Conservation (phyloP, 2,113 vertebrate genomes). For the Ammodytes dubius region DNA sequence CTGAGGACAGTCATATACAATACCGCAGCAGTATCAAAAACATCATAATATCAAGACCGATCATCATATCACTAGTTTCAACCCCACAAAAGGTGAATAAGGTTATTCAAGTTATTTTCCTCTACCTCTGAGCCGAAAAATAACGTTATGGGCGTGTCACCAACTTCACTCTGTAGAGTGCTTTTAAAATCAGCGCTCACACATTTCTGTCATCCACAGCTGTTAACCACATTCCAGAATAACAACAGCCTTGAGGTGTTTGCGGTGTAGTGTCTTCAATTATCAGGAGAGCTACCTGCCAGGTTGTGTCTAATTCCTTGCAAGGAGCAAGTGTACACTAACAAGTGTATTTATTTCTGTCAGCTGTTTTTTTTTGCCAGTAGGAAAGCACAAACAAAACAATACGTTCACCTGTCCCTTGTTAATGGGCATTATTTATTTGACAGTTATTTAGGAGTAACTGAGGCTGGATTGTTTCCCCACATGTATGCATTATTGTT, state of each 20-base stretch:
- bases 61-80: conserved; percentile 3
- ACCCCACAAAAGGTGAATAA: not conserved
- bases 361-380: conserved; percentile 63
- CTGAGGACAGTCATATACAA: conserved; percentile 51
- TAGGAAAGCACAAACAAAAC: conserved; percentile 55
- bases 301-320: conserved; percentile 78
- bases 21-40: conserved; percentile 24
- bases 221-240: conserved; percentile 77
- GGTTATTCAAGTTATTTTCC: conserved; percentile 42
- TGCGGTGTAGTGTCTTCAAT: conserved; percentile 79
- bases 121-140: conserved; percentile 45
- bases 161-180: conserved; percentile 46
- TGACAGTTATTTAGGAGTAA: conserved; percentile 54
- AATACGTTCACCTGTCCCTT: conserved; percentile 49
- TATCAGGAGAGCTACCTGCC: conserved; percentile 79
- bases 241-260: conserved; percentile 83
- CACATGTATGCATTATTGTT: conserved; percentile 5
- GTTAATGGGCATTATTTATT: conserved; percentile 64
- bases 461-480: conserved; percentile 12
- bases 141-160: conserved; percentile 56
- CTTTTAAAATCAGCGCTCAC: conserved; percentile 63
- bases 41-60: conserved; percentile 36
- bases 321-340: conserved; percentile 75
- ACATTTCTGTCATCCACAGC: conserved; percentile 75
- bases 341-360: conserved; percentile 77